Evolutionary conservation across 2,888 invertebrate genomes (phyloP).

Genomic region (Brachynemurus nebulosus): DNA sequence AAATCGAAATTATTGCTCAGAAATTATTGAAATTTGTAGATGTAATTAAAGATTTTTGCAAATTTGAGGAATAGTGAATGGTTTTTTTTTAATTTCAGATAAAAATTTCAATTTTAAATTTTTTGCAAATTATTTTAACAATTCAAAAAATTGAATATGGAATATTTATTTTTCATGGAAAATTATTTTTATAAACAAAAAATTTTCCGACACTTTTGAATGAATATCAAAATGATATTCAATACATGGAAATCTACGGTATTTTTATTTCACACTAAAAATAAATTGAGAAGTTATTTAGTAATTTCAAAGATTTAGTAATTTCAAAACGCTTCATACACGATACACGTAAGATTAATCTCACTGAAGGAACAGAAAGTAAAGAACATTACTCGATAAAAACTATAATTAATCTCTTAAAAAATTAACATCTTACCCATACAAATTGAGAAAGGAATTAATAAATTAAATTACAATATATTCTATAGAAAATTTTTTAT

Average conservation of each 20-base stretch:
- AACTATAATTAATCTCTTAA: background rate
- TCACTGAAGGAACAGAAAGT: background rate
- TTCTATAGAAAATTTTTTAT: background rate
- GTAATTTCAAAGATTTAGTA: background rate
- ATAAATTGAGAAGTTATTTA: conserved; percentile 5
- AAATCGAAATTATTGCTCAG: conserved; percentile 1
- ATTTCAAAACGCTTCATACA: background rate
- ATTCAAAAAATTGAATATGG: conserved; percentile 5
- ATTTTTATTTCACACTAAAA: conserved; percentile 8
- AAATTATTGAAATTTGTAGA: conserved; percentile 5
- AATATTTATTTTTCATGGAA: conserved; percentile 5
- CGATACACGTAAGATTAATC: background rate
- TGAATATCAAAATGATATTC: conserved; percentile 3
- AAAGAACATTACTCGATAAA: background rate
- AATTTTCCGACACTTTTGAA: conserved; percentile 4
- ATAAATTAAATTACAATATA: background rate
- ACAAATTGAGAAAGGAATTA: background rate
- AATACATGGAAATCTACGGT: conserved; percentile 5
- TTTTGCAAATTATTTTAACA: conserved; percentile 1
- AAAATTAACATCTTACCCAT: background rate
- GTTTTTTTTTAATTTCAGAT: conserved; percentile 3
- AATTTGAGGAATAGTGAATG: conserved; percentile 3
- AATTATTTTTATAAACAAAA: conserved; percentile 4
- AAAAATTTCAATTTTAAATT: conserved; percentile 4
- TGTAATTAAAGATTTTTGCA: conserved; percentile 4